Base-by-base conservation (phyloP, 1,140 invertebrate species). In the Diachasma alloeum region DNA sequence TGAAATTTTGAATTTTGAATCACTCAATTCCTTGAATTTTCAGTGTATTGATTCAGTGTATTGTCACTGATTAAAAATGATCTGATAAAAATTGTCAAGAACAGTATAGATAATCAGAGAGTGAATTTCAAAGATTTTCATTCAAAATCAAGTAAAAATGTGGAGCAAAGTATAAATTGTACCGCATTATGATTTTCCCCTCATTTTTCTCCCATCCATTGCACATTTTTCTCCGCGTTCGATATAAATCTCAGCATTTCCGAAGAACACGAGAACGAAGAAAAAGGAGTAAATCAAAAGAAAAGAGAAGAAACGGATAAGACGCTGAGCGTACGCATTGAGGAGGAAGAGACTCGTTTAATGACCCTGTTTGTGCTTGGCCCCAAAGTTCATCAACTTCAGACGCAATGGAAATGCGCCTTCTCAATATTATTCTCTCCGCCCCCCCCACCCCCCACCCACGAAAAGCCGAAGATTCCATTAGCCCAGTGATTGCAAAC, bases 291-390 rank as follows among this genome's bases (percentile, higher is more conserved):
- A 31, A 26, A 19, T 24, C 5, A 63, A 63, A 31, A 26, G 13
- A 63, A 63, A 26, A 15, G 24, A 63, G 59, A 19, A 63, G 9
- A 63, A 56, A 56, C 15, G n/a, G 59, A 31, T 26, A 63, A 63
- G 15, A 24, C 24, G 11, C 19, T 5, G 59, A 53, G 17, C 48
- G 48, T 6, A 19, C 15, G 31, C 9, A 13, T 4, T n/a, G 24
- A 36, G 24, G 53, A 72, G 71, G 53, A 53, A 56, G 46, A n/a
- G 22, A 48, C 26, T 59, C 53, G 71, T 72, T 72, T 72, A 72
- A 72, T 59, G 71, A 72, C 44, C 71, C 46, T 72, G 46, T 53
- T 72, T 63, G 59, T 63, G 48, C 48, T 53, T 53, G 59, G 71
- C 46, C 71, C 71, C 36, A 72, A 72, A 72, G 44, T 31, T 72